Evolutionary conservation across 2,888 invertebrate genomes (phyloP).

Genomic region (Diaprepes abbreviatus): DNA sequence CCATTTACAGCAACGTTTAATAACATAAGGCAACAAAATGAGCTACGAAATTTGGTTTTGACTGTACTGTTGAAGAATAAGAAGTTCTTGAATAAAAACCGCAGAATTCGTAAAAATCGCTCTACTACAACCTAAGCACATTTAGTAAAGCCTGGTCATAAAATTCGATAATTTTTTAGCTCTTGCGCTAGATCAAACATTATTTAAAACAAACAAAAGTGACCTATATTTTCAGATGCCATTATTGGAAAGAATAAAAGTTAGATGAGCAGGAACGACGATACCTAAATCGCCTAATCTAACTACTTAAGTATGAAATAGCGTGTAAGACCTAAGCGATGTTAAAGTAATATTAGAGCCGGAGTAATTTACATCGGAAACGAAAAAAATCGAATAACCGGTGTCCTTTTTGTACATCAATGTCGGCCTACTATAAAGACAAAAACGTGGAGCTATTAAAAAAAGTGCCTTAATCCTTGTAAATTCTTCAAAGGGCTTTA

Average conservation of each 20-base stretch:
- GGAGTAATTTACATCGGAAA: constrained; percentile 43
- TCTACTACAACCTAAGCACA: too few relatives aligned
- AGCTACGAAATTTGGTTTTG: too few relatives aligned
- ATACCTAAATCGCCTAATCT: constrained; percentile 37
- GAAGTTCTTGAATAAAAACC: too few relatives aligned
- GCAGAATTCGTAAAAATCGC: too few relatives aligned
- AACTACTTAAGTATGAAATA: constrained; percentile 54
- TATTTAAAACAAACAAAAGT: constrained; percentile 30
- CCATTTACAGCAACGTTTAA: too few relatives aligned
- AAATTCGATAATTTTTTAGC: too few relatives aligned
- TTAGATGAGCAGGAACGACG: constrained; percentile 25
- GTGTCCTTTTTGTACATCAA: constrained; percentile 34
- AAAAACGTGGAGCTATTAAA: too few relatives aligned
- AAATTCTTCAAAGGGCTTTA: too few relatives aligned
- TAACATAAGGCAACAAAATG: too few relatives aligned
- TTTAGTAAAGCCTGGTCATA: too few relatives aligned
- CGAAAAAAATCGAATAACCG: constrained; percentile 48
- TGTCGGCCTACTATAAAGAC: constrained; percentile 25
- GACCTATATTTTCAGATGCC: constrained; percentile 28
- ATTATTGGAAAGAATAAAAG: constrained; percentile 34
- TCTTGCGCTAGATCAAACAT: not conserved
- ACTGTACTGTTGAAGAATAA: too few relatives aligned
- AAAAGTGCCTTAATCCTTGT: too few relatives aligned
- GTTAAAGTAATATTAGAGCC: constrained; percentile 37
- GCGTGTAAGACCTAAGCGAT: constrained; percentile 54